Base-by-base conservation (phyloP, 2,888 invertebrate genomes). In the Stratiomys singularior region DNA sequence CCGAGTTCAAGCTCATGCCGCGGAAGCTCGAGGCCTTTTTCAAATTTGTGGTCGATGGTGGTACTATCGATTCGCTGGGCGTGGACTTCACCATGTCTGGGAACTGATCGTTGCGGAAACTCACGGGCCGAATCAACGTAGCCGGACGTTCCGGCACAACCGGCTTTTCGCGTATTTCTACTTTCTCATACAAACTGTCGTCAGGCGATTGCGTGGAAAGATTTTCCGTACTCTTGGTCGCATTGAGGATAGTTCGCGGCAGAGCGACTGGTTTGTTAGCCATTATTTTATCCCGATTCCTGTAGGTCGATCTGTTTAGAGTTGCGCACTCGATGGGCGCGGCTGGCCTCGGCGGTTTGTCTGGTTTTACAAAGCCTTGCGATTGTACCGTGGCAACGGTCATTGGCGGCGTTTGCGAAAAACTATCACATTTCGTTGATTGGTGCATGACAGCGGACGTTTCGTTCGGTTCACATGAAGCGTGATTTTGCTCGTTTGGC, bases 61-160 rank as follows among this genome's bases (percentile, higher is more conserved):
- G 11, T 3, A 25, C 11, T 21, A 23, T 47, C 11, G 78, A 47
- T 7, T 66, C 64, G 28, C 69, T 58, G 1, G 71, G 52, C 25
- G 79, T 66, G 1, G 78, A 30, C 23, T 74, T 74, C 37, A 44
- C 44, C 74, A 74, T 60, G 21, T 74, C 74, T 44, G 56, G 74
- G 23, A 74, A 60, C 23, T 74, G 74, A 56, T 78, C 76, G 25
- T 71, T 64, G 64, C 79, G 47, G 56, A 80, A 80, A 69, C 80
- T 79, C 7, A 80, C 78, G 27, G 81, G 80, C 2, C 81, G 76
- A 78, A 81, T 78, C 28, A 81, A 66, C 4, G 81, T 81, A 81
- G 18, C 0, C 69, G 95, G 95, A 77, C 95, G 89, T 85, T 94
- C 94, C 71, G 95, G 95, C 81, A 95, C 91, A 72, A 93, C 93